Evolutionary conservation across 1,140 invertebrate species (phyloP), one percentile per base, ranked within the genome.

Genomic region (Popillia japonica): DNA sequence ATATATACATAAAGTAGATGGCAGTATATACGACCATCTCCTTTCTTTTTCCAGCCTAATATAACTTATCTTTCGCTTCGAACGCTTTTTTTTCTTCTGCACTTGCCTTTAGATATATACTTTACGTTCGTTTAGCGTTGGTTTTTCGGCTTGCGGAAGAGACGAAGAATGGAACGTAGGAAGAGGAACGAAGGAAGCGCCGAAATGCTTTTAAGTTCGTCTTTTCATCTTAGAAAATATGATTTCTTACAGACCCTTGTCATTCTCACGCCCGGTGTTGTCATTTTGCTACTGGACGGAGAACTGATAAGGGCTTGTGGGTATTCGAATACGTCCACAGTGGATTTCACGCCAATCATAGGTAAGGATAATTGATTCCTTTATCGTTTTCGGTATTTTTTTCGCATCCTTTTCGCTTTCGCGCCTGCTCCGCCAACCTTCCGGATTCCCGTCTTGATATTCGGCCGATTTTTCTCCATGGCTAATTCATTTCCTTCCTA

Each of bases 261-360:
- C 91, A 92, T 92, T 92, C 91, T 91, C 90, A 85, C 89, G 91
- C 90, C 91, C 90, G 90, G 91, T 92, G 90, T 91, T 87, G 90
- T 91, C 86, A 86, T 86, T 86, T 82, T 82, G 89, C 90, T 84
- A 92, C 91, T 92, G 91, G 91, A 92, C 91, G 91, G 91, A 92
- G 91, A 92, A 92, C 91, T 92, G 91, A 92, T 92, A 92, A 92
- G 91, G 91, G 91, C 91, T 91, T 90, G 89, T 91, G 90, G 85
- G 86, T 86, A 86, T 64, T 68, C 40, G 61, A 22, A 64, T 64
- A 64, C 61, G 34, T 34, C 78, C 20, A 74, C 68, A 27, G 61
- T 27, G 61, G 61, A 64, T 64, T 64, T 64, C 61, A 64, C 61
- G 61, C 61, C 61, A 64, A 64, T 64, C 61, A 20, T 64, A 27